These are phyloP conservation scores for Deroptyus accipitrinus DNA, from an alignment of 2,113 vertebrate species.

Conservation along the genomic window DNA sequence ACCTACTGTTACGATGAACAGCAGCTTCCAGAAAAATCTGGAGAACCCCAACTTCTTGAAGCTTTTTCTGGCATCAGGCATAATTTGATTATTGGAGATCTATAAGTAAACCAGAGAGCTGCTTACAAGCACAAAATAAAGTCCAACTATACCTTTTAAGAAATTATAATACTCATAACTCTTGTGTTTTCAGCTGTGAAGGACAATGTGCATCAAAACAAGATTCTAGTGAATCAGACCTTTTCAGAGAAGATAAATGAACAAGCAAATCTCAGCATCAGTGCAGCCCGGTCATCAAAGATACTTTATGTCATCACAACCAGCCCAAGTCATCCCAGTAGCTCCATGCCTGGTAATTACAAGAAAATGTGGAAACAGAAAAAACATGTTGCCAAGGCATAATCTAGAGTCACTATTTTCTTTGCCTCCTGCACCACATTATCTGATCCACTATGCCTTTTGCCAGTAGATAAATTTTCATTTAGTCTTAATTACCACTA, in stretches of 20 bases:
- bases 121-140: background rate
- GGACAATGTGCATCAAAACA: slow-evolving; percentile 69
- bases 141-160: background rate
- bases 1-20: background rate
- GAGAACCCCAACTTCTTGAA: background rate
- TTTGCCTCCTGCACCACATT: background rate
- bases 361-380: background rate
- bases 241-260: slow-evolving; percentile 79
- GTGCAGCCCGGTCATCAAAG: slow-evolving; percentile 82
- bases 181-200: slow-evolving; percentile 77
- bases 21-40: background rate
- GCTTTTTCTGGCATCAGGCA: background rate
- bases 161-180: background rate
- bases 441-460: background rate
- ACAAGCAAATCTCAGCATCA: slow-evolving; percentile 83
- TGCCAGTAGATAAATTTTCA: background rate
- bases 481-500: background rate
- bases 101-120: background rate
- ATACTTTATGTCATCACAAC: slow-evolving; percentile 94
- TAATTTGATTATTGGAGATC: background rate
- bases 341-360: slow-evolving; percentile 87
- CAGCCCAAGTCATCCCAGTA: slow-evolving; percentile 87
- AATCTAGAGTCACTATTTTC: background rate
- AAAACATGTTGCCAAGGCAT: background rate
- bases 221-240: slow-evolving; percentile 75